Evolutionary conservation across 2,888 invertebrate genomes (phyloP).

Genomic region (Hedychridium roseum): DNA sequence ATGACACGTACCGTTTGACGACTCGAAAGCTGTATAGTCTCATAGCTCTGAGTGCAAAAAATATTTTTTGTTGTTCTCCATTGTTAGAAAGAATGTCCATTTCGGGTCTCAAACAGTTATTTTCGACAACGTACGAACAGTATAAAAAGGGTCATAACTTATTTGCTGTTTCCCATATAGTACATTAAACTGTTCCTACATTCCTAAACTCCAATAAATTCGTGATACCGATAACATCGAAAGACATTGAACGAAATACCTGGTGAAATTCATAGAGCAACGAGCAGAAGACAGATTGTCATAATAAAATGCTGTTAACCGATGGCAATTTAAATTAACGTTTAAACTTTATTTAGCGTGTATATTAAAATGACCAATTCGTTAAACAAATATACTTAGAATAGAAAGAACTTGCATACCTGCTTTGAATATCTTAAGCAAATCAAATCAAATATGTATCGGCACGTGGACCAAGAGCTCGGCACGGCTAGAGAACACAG

Average conservation of each 20-base stretch:
- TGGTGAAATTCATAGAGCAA: constrained; percentile 26
- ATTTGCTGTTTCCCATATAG: constrained; percentile 7
- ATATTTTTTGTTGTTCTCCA: constrained; percentile 17
- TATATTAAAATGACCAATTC: constrained; percentile 29
- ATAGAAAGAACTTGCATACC: constrained; percentile 32
- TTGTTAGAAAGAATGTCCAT: constrained; percentile 18
- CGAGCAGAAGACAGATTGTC: constrained; percentile 28
- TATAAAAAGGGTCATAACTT: constrained; percentile 21
- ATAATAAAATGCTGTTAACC: constrained; percentile 11
- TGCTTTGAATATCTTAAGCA: constrained; percentile 9
- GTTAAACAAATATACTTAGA: constrained; percentile 34
- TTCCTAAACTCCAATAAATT: constrained; percentile 17
- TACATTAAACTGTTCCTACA: constrained; percentile 11
- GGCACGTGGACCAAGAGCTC: constrained; percentile 81
- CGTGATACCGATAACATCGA: constrained; percentile 24
- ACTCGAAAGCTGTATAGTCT: constrained; percentile 9
- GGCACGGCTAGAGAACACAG: constrained; percentile 77
- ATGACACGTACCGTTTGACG: too few relatives aligned
- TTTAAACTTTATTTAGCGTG: constrained; percentile 20
- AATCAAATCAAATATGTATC: constrained; percentile 76
- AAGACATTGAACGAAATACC: constrained; percentile 27
- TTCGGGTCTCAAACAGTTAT: constrained; percentile 15
- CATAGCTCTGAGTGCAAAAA: constrained; percentile 24
- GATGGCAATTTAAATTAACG: constrained; percentile 25
- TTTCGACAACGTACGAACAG: constrained; percentile 18